Percentiles rank a stretch among this genome's conserved stretches.
Evolutionary conservation across 2,113 vertebrate species (phyloP).

Genomic region (Forbesichthys papilliferus): DNA sequence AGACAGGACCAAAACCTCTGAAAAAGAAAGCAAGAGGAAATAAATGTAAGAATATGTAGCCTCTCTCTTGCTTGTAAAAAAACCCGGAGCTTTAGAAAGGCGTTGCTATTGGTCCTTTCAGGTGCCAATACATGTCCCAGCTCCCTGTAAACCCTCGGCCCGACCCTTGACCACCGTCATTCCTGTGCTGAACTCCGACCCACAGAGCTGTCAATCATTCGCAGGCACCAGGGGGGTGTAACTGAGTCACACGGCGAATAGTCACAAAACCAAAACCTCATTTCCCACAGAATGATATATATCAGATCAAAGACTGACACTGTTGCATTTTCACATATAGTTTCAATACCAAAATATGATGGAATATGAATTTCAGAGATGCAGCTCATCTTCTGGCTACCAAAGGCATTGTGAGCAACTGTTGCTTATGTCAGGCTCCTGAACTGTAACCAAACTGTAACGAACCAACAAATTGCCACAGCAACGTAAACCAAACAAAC

Average conservation of each 20-base stretch:
- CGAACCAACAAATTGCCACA: slow-evolving; percentile 74
- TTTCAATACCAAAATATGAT: slow-evolving; percentile 65
- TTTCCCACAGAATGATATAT: slow-evolving; percentile 18
- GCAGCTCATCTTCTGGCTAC: slow-evolving; percentile 70
- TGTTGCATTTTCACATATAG: slow-evolving; percentile 58
- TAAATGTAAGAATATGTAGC: slow-evolving; percentile 76
- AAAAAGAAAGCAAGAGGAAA: slow-evolving; percentile 66
- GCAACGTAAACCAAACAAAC: slow-evolving; percentile 66
- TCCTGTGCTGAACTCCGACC: slow-evolving; percentile 72
- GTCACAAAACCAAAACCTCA: slow-evolving; percentile 47
- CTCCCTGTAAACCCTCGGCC: slow-evolving; percentile 68
- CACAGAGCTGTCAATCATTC: slow-evolving; percentile 71
- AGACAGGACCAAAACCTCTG: slow-evolving; percentile 84
- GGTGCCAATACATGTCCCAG: slow-evolving; percentile 77
- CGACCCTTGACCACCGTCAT: slow-evolving; percentile 64
- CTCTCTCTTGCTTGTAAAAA: slow-evolving; percentile 78
- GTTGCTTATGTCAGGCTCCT: slow-evolving; percentile 65
- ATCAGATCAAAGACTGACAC: slow-evolving; percentile 49
- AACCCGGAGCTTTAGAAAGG: slow-evolving; percentile 69
- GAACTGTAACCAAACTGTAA: slow-evolving; percentile 75
- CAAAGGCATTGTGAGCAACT: slow-evolving; percentile 70
- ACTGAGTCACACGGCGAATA: slow-evolving; percentile 49
- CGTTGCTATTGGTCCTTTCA: slow-evolving; percentile 73
- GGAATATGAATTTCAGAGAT: slow-evolving; percentile 62
- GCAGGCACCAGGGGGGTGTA: slow-evolving; percentile 48